These are phyloP conservation scores for Cyprinodon diabolis DNA, from an alignment of 2,797 vertebrate species.

Conservation along the genomic window DNA sequence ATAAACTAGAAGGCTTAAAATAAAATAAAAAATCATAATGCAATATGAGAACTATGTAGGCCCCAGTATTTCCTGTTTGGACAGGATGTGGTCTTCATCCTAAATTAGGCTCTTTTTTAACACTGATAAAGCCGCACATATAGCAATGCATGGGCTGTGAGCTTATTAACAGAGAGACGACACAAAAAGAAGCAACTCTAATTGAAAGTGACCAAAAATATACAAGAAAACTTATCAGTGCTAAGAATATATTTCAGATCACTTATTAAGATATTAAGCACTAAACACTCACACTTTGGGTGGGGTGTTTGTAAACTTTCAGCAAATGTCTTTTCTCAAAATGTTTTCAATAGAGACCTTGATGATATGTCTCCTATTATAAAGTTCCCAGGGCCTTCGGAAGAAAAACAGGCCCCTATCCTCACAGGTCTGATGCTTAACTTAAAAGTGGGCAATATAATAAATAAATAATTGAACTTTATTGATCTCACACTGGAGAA, in stretches of 20 bases:
- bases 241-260: neutral
- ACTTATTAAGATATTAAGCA: neutral
- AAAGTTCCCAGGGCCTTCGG: neutral
- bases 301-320: neutral
- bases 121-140: neutral
- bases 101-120: neutral
- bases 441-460: neutral
- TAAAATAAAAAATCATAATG: neutral
- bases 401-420: neutral
- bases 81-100: neutral
- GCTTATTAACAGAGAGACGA: neutral
- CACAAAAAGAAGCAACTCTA: neutral
- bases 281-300: neutral
- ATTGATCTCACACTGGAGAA: no score
- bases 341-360: neutral
- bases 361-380: neutral
- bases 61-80: neutral
- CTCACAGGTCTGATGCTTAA: neutral
- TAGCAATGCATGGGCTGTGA: neutral
- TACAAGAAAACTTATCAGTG: neutral
- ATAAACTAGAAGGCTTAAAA: neutral
- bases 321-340: neutral
- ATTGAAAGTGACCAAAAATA: neutral
- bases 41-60: neutral
- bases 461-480: no score